phyloP scores from a whole-genome alignment of 2,888 invertebrate genomes.

The Conchocele bisecta region DNA sequence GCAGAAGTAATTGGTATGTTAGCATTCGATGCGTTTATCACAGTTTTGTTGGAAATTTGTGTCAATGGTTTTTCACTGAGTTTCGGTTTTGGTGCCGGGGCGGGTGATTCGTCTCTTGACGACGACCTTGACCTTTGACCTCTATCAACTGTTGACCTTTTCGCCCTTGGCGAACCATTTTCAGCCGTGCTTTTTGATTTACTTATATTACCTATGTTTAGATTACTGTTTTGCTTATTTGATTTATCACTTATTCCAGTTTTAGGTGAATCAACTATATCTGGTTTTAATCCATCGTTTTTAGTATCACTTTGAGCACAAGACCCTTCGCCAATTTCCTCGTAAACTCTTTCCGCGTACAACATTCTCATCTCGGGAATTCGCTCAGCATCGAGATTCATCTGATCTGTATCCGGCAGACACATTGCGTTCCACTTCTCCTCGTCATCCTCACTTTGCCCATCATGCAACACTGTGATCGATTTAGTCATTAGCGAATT shows the following conservation, averaged over 20 bases:
- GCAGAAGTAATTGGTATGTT: too few species aligned
- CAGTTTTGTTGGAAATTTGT: too few species aligned
- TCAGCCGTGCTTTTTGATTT: background rate
- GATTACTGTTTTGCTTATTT: background rate
- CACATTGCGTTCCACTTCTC: slow-evolving; percentile 56
- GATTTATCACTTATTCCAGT: slow-evolving; percentile 3
- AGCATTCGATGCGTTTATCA: too few species aligned
- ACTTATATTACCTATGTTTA: slow-evolving; percentile 2
- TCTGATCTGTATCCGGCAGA: slow-evolving; percentile 43
- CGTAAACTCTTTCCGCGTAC: slow-evolving; percentile 43
- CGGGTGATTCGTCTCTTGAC: slow-evolving; percentile 51
- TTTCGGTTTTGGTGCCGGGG: slow-evolving; percentile 49
- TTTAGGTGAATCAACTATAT: slow-evolving; percentile 3
- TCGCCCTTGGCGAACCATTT: background rate
- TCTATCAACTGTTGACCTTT: slow-evolving; percentile 14
- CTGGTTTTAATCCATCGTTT: background rate
- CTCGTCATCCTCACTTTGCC: slow-evolving; percentile 30
- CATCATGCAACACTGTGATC: slow-evolving; percentile 40
- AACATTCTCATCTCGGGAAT: background rate
- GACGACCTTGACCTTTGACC: slow-evolving; percentile 52
- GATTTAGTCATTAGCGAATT: slow-evolving; percentile 62
- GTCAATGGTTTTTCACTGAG: slow-evolving; percentile 20
- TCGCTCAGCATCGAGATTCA: slow-evolving; percentile 13
- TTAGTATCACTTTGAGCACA: background rate
- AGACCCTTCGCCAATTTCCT: slow-evolving; percentile 40